These are phyloP conservation scores for Salmo trutta DNA, from an alignment of 2,797 vertebrate species.

Conservation along the genomic window DNA sequence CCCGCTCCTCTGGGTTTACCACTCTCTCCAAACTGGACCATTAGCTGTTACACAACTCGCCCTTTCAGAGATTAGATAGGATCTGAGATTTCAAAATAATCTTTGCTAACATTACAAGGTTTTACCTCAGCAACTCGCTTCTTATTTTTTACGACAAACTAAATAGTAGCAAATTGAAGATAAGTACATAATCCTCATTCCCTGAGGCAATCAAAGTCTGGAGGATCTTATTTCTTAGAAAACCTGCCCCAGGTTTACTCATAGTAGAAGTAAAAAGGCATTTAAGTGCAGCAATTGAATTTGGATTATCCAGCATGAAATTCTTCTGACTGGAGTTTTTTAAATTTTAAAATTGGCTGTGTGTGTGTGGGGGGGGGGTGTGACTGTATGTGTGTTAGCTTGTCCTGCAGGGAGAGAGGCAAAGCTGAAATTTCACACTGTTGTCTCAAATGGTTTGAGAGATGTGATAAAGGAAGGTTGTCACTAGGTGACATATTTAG, in stretches of 20 bases:
- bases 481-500: constrained; percentile 66
- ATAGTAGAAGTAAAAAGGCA: constrained; percentile 66
- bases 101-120: constrained; percentile 74
- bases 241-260: constrained; percentile 68
- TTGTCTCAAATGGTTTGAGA: constrained; percentile 75
- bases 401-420: constrained; percentile 74
- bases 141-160: constrained; percentile 64
- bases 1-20: constrained; percentile 1
- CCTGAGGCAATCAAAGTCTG: constrained; percentile 70
- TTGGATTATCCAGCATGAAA: constrained; percentile 79
- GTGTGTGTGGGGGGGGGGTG: background rate
- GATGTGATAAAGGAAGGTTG: constrained; percentile 77
- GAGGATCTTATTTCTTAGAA: constrained; percentile 73
- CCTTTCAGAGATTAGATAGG: constrained; percentile 66
- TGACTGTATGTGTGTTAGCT: constrained; percentile 36
- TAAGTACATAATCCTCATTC: constrained; percentile 78
- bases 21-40: constrained; percentile 38
- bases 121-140: constrained; percentile 72
- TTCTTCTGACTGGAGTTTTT: constrained; percentile 75
- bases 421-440: constrained; percentile 75
- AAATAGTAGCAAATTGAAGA: constrained; percentile 80
- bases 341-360: constrained; percentile 64
- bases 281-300: constrained; percentile 68
- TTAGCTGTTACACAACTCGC: constrained; percentile 54
- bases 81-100: constrained; percentile 69